These are phyloP conservation scores for Vidua macroura DNA, from an alignment of 2,113 vertebrate genomes.

Conservation along the genomic window DNA sequence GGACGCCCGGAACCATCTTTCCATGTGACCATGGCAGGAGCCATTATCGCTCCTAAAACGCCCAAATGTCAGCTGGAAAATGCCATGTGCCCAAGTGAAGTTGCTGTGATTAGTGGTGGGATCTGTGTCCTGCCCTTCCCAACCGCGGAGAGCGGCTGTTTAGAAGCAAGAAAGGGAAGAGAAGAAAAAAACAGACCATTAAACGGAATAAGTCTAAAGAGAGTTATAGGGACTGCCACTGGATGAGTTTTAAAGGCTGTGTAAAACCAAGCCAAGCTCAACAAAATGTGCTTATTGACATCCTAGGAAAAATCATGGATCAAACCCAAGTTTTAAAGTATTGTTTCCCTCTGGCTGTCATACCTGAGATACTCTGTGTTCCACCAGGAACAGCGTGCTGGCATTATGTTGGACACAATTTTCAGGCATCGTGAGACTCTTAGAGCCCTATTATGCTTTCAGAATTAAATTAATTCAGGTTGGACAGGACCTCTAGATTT, in stretches of 20 bases:
- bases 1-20: neutral
- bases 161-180: neutral
- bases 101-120: neutral
- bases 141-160: fast-evolving
- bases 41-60: neutral
- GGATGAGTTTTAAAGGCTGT: neutral
- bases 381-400: neutral
- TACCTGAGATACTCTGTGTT: neutral
- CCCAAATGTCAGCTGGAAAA: neutral
- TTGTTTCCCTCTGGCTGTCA: neutral
- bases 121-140: neutral
- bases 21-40: neutral
- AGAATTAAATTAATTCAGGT: neutral
- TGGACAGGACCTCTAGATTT: neutral
- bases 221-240: neutral
- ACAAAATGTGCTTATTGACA: neutral
- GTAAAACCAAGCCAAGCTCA: neutral
- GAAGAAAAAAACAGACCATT: fast-evolving
- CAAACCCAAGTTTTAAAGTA: neutral
- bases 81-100: neutral
- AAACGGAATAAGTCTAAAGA: neutral
- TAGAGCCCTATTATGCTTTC: fast-evolving
- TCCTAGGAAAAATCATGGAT: neutral
- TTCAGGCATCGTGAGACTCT: neutral
- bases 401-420: neutral